Evolutionary conservation across 2,888 invertebrate genomes (phyloP).

Genomic region (Dicyrtomina minuta): DNA sequence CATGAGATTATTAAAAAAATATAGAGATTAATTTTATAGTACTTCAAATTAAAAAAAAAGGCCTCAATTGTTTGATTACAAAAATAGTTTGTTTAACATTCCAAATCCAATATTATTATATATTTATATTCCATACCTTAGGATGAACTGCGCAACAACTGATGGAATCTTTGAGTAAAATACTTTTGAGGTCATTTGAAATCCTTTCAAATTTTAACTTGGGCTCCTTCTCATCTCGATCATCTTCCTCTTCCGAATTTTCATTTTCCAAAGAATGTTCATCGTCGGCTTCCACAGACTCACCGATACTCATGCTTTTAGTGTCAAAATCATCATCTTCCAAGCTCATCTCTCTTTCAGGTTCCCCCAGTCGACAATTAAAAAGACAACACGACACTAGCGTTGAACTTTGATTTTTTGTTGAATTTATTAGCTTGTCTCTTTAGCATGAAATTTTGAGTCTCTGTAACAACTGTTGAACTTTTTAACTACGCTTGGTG

Average conservation of each 20-base stretch:
- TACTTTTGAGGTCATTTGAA: conserved; percentile 80
- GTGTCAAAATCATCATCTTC: conserved; percentile 39
- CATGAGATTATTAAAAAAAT: neutral
- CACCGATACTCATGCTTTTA: conserved; percentile 43
- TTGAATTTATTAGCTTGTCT: too few species aligned
- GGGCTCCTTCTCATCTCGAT: conserved; percentile 71
- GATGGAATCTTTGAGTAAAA: conserved; percentile 80
- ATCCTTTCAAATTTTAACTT: conserved; percentile 88
- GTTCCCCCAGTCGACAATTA: too few species aligned
- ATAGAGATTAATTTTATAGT: conserved; percentile 4
- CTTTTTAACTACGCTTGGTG: too few species aligned
- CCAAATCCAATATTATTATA: neutral
- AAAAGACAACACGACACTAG: too few species aligned
- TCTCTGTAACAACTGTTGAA: too few species aligned
- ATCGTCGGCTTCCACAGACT: conserved; percentile 41
- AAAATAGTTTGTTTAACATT: too few species aligned
- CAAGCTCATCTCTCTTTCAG: conserved; percentile 20
- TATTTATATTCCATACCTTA: conserved; percentile 63
- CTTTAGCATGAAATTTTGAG: too few species aligned
- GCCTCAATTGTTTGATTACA: too few species aligned
- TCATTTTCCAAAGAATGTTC: conserved; percentile 36
- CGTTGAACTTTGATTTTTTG: too few species aligned
- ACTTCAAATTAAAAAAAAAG: conserved; percentile 1
- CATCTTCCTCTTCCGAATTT: conserved; percentile 52
- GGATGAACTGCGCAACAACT: conserved; percentile 92